Conservation (phyloP, 2,888 invertebrate genomes). For the Idaea aversata region DNA sequence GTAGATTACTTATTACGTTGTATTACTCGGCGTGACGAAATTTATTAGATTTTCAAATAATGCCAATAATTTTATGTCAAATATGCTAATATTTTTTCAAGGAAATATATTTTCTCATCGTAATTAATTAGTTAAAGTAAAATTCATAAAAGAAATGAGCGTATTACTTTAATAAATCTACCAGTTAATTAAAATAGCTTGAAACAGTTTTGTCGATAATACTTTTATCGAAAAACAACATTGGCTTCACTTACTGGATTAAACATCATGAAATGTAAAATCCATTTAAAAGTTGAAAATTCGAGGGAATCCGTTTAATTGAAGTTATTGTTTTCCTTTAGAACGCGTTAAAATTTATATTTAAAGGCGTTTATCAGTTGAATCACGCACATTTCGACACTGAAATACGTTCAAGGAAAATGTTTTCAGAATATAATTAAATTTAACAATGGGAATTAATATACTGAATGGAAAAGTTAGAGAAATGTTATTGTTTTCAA, state of each 20-base stretch:
- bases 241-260: not conserved
- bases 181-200: not conserved
- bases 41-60: not conserved
- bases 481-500: no score
- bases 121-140: not conserved
- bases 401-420: conserved; percentile 45
- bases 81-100: not conserved
- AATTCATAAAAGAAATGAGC: not conserved
- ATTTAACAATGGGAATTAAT: conserved; percentile 11
- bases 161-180: not conserved
- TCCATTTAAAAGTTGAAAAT: conserved; percentile 29
- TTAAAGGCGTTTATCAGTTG: conserved; percentile 39
- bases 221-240: not conserved
- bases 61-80: not conserved
- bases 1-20: not conserved
- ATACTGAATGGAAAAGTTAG: not conserved
- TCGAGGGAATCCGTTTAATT: conserved; percentile 48
- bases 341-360: conserved; percentile 32
- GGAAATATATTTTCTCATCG: not conserved
- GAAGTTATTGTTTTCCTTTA: conserved; percentile 54
- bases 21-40: not conserved
- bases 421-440: conserved; percentile 37
- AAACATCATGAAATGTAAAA: conserved; percentile 18
- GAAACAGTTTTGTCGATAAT: not conserved
- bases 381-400: conserved; percentile 52